A percentile compares a stretch with the other conserved stretches of the same genome.
Evolutionary conservation across 2,888 invertebrate genomes (phyloP).

Genomic region (Mesochorus sp.): DNA sequence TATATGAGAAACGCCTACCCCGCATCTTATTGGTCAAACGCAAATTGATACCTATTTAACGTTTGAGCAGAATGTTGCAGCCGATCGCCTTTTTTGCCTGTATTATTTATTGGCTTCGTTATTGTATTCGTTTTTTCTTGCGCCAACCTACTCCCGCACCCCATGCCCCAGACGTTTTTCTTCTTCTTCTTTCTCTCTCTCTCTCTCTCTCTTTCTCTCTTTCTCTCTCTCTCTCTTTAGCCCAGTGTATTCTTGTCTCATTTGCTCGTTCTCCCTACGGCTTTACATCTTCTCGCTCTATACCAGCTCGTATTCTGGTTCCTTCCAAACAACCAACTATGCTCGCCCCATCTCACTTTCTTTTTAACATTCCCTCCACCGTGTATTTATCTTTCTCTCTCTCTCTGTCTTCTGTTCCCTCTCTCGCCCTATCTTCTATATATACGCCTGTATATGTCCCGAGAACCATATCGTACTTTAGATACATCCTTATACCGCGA

Average conservation of each 20-base stretch:
- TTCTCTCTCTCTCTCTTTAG: slow-evolving; percentile 32
- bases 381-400: slow-evolving; percentile 46
- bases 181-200: slow-evolving; percentile 15
- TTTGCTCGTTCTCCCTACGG: slow-evolving; percentile 24
- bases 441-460: slow-evolving; percentile 38
- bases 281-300: slow-evolving; percentile 52
- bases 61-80: slow-evolving; percentile 80
- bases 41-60: slow-evolving; percentile 82
- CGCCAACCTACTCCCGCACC: slow-evolving; percentile 30
- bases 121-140: slow-evolving; percentile 69
- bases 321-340: slow-evolving; percentile 27
- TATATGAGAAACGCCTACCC: slow-evolving; percentile 64
- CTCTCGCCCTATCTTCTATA: slow-evolving; percentile 34
- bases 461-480: slow-evolving; percentile 28
- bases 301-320: slow-evolving; percentile 63
- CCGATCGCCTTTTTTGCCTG: slow-evolving; percentile 79
- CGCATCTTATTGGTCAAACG: slow-evolving; percentile 69
- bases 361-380: slow-evolving; percentile 47
- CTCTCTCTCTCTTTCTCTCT: slow-evolving; percentile 14
- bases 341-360: slow-evolving; percentile 64
- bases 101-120: slow-evolving; percentile 78
- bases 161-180: slow-evolving; percentile 27
- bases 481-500: slow-evolving; percentile 47
- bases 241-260: slow-evolving; percentile 49
- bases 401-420: slow-evolving; percentile 9